phyloP scores from a whole-genome alignment of 2,888 invertebrate species.

The Tachina grossa region DNA sequence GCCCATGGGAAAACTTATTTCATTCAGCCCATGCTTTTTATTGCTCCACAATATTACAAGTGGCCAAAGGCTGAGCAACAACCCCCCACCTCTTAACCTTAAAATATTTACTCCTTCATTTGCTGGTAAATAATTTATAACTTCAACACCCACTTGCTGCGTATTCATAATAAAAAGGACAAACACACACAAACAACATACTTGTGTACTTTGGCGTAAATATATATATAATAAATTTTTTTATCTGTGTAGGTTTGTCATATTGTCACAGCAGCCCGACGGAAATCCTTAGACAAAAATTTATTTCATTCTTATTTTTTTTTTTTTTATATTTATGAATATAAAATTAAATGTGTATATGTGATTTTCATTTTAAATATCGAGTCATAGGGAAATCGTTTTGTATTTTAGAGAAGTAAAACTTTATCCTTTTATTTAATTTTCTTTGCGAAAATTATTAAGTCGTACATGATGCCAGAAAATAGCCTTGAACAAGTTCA shows the following conservation, averaged over 20 bases:
- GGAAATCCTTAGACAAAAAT: conserved; percentile 12
- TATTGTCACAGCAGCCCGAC: neutral
- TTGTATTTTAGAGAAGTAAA: neutral
- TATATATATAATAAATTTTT: neutral
- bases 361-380: conserved; percentile 38
- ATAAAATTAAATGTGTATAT: neutral
- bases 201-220: too few species aligned
- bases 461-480: neutral
- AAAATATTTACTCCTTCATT: conserved; percentile 8
- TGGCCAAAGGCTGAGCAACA: neutral
- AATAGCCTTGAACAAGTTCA: conserved; percentile 38
- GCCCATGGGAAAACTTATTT: conserved; percentile 6
- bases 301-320: too few species aligned
- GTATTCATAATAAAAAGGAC: neutral
- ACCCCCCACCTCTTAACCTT: conserved; percentile 6
- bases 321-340: neutral
- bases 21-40: neutral
- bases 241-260: conserved; percentile 6
- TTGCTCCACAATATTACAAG: neutral
- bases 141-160: conserved; percentile 48
- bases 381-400: conserved; percentile 20
- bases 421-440: neutral
- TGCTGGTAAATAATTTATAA: conserved; percentile 44
- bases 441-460: neutral
- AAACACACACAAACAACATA: neutral